Percentiles rank a stretch among this genome's conserved stretches.
phyloP scores from a whole-genome alignment of 2,888 invertebrate genomes.

The Polyommatus iphigenia region DNA sequence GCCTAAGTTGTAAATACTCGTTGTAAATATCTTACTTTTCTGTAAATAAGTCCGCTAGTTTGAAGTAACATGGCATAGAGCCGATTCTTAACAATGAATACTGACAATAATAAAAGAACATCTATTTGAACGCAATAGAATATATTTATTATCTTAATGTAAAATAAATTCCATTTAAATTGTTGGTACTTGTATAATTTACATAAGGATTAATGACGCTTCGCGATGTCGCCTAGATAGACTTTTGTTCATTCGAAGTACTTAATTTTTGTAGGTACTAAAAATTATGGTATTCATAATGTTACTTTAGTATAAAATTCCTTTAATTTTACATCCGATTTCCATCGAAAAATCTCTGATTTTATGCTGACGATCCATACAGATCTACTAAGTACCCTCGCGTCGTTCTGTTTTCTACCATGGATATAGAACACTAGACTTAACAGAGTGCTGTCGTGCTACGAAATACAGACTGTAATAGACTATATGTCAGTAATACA shows the following conservation, averaged over 20 bases:
- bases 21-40: conserved; percentile 53
- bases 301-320: not conserved
- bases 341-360: not conserved
- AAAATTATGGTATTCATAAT: conserved; percentile 14
- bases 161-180: conserved; percentile 32
- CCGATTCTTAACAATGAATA: conserved; percentile 51
- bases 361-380: not conserved
- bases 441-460: not conserved
- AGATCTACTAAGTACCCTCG: not conserved
- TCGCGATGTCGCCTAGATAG: conserved; percentile 23
- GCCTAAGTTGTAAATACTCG: conserved; percentile 57
- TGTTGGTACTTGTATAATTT: conserved; percentile 36
- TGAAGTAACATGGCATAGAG: conserved; percentile 28
- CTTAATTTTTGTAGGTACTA: conserved; percentile 35
- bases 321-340: not conserved
- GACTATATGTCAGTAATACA: not conserved
- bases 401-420: not conserved
- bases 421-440: not conserved
- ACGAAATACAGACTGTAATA: not conserved
- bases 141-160: conserved; percentile 35
- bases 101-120: conserved; percentile 74
- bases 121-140: conserved; percentile 57
- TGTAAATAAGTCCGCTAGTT: conserved; percentile 67
- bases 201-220: conserved; percentile 27
- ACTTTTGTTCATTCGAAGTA: conserved; percentile 34